Base-by-base conservation (phyloP, 2,797 vertebrate genomes). In the Sebastes miniatus region DNA sequence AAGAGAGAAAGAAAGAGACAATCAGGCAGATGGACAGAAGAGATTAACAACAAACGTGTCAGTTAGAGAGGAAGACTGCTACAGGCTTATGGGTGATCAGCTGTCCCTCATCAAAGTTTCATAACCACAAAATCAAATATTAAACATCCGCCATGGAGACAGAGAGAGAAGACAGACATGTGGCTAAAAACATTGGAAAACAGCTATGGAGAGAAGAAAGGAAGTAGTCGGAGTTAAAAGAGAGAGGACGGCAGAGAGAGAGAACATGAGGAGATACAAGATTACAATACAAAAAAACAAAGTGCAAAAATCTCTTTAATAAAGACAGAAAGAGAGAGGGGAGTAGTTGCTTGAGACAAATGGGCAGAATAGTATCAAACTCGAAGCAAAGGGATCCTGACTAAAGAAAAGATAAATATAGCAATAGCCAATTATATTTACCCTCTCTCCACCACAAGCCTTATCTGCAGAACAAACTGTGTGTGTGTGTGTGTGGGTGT, bases 321-420 rank as follows among this genome's bases (percentile, higher is more conserved):
- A 76, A 69, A 67, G 32, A 71, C 20, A 47, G 18, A 27, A 34
- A 62, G 52, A 57, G 24, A 73, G 58, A 34, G 43, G 10, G 13
- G 54, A 59, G 56, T 6, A 18, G 29, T 54, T 61, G n/a, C 64
- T 56, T 56, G 11, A 69, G 16, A 80, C 1, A 1, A 58, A 73
- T 36, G 34, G 69, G 64, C 66, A 56, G 27, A 69, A 56, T 63
- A 57, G 68, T 54, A 73, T 74, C 36, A 57, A 66, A 66, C 20
- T 63, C 52, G 63, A 75, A 81, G 74, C 16, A 59, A 61, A 71
- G 24, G 50, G 64, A 70, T 80, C 32, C 69, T 32, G 59, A 78
- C 70, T 57, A 72, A 77, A 85, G 47, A n/a, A 67, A 50, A 72
- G 70, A 87, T 77, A 89, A 84, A 89, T 80, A 85, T 85, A 87